These are phyloP conservation scores for Cromileptes altivelis DNA, from an alignment of 2,113 vertebrate species.

Conservation along the genomic window DNA sequence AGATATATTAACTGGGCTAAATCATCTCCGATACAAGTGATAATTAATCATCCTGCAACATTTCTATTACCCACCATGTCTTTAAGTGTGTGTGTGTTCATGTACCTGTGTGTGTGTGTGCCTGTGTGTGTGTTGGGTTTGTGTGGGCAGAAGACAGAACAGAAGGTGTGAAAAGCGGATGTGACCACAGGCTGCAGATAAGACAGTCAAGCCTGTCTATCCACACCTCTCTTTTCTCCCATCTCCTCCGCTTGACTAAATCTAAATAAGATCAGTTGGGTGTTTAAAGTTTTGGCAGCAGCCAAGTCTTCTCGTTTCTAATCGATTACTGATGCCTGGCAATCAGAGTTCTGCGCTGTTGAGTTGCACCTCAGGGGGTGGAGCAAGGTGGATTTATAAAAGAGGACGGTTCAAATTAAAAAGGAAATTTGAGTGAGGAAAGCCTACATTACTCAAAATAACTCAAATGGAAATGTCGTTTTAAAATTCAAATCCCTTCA, in stretches of 20 bases:
- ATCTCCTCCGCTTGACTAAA: conserved; percentile 58
- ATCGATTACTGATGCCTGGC: conserved; percentile 71
- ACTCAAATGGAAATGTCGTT: conserved; percentile 47
- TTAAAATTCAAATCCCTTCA: conserved; percentile 55
- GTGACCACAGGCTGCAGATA: conserved; percentile 73
- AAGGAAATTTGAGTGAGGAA: conserved; percentile 9
- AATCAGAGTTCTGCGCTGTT: conserved; percentile 37
- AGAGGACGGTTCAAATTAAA: conserved; percentile 13
- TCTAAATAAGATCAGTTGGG: conserved; percentile 77
- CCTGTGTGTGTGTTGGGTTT: conserved; percentile 15
- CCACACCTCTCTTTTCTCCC: conserved; percentile 41
- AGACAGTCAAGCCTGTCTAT: conserved; percentile 68
- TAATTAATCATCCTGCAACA: conserved; percentile 69
- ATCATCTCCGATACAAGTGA: conserved; percentile 55
- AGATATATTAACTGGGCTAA: conserved; percentile 60
- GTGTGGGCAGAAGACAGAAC: conserved; percentile 57
- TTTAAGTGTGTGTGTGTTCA: conserved; percentile 16
- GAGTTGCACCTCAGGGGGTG: conserved; percentile 41
- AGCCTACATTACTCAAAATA: conserved; percentile 42
- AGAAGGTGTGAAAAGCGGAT: conserved; percentile 74
- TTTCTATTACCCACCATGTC: conserved; percentile 56
- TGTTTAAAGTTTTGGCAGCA: conserved; percentile 64
- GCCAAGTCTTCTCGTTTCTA: conserved; percentile 52
- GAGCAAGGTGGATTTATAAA: conserved; percentile 25
- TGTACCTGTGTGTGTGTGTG: conserved; percentile 9